Conservation (phyloP, 35 echinoderm and acorn worm species). For the Ptychodera flava region DNA sequence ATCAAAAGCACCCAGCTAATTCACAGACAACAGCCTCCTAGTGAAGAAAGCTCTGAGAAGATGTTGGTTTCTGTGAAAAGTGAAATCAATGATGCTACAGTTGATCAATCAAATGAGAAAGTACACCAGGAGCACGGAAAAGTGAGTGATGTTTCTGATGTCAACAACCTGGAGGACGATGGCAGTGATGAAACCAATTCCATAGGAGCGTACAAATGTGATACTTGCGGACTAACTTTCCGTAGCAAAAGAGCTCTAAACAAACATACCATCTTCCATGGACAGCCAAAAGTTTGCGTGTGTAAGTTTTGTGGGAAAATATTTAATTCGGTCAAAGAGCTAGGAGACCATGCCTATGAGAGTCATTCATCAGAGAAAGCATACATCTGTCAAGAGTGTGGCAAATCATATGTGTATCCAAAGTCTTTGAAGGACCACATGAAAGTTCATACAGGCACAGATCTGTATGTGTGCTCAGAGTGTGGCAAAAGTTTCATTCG, state of each 20-base stretch:
- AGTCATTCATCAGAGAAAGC: constrained; percentile 33
- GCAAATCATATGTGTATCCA: constrained; percentile 19
- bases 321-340: not conserved
- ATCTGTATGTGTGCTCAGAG: constrained; percentile 18
- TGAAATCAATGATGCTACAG: not conserved
- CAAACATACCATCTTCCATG: not conserved
- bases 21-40: not conserved
- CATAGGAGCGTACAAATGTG: not conserved
- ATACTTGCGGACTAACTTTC: not conserved
- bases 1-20: not conserved
- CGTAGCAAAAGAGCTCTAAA: not conserved
- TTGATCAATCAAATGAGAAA: not conserved
- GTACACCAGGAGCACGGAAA: not conserved
- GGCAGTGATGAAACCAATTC: not conserved
- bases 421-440: constrained; percentile 27
- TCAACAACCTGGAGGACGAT: not conserved
- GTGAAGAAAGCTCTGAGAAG: too few species aligned
- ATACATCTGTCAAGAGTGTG: constrained; percentile 34
- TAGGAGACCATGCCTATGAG: not conserved
- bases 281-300: not conserved
- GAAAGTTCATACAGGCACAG: constrained; percentile 28
- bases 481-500: constrained; percentile 10
- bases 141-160: not conserved
- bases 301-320: not conserved
- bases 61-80: not conserved